phyloP scores from a whole-genome alignment of 2,888 invertebrate species.

The Lasius fuliginosus region DNA sequence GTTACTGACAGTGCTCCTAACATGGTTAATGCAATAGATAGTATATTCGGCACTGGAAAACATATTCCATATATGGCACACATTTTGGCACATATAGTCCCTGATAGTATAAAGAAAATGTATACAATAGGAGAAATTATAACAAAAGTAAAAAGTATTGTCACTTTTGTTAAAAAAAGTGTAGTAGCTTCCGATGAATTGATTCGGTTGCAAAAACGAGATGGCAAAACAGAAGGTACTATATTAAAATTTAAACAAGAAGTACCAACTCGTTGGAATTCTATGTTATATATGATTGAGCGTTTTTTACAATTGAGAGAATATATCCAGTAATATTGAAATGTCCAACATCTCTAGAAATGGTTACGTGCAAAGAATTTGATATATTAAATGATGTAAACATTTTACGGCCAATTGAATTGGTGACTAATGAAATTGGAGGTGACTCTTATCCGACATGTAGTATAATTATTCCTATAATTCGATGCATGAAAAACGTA shows the following conservation, averaged over 20 bases:
- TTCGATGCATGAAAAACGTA: conserved; percentile 19
- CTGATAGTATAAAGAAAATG: not conserved
- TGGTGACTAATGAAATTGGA: conserved; percentile 11
- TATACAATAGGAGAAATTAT: not conserved
- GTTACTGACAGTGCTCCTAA: conserved; percentile 38
- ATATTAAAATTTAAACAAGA: conserved; percentile 54
- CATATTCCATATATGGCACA: conserved; percentile 41
- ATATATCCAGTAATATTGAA: conserved; percentile 15
- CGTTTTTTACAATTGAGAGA: conserved; percentile 46
- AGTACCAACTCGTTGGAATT: conserved; percentile 56
- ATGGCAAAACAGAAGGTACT: conserved; percentile 45
- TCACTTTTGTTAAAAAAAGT: conserved; percentile 41
- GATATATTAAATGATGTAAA: conserved; percentile 7
- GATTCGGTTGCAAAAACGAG: conserved; percentile 46
- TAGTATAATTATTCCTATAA: conserved; percentile 44
- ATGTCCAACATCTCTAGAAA: not conserved
- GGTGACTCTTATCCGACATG: conserved; percentile 23
- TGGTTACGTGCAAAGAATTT: not conserved
- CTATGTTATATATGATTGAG: conserved; percentile 50
- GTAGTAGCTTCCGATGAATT: conserved; percentile 50
- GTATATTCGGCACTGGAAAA: not conserved
- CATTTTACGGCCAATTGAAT: conserved; percentile 6
- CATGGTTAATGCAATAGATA: conserved; percentile 26
- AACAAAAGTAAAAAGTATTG: conserved; percentile 41
- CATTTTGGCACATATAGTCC: conserved; percentile 17